Base-by-base conservation (phyloP, 2,113 vertebrate genomes). In the Fulica atra region DNA sequence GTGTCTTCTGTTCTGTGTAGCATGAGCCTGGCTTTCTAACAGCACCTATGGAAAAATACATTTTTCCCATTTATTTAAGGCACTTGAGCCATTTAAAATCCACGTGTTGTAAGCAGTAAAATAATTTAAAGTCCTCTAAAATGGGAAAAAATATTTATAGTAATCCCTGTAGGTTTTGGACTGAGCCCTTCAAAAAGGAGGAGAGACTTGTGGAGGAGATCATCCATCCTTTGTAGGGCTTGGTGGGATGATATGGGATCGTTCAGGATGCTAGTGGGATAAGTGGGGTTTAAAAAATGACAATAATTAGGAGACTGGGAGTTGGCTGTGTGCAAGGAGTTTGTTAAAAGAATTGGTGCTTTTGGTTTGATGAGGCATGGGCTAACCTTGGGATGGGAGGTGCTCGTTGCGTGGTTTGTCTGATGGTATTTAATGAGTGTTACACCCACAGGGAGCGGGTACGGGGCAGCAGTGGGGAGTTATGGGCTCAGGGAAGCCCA, bases 331-430 rank as follows among this genome's bases (percentile, higher is more conserved):
- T 91, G 96, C 74, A 84, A 90, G 64, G 77, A 44, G 29, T 93
- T 93, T 89, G 71, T 93, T 96, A 86, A 88, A 90, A 84, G n/a
- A 84, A 91, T 72, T 36, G 12, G 31, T 86, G 44, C 77, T 93
- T 64, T 66, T 13, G 10, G 77, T 81, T 92, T 96, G 86, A 91
- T 74, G 88, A 94, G 50, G 90, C 90, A n/a, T 93, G 82, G 86
- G 48, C 79, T 90, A 48, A 90, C 56, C 31, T 38, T 92, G 13
- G 10, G 65, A 56, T 84, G 80, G 88, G 83, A 91, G 73, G 72
- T 71, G 38, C 70, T 81, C 0, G 0, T 48, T 83, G 57, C 13
- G 4, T 86, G 60, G 25, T 88, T 85, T 85, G 40, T 71, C 53
- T 87, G 33, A 76, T 90, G 80, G 17, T 66, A 78, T 76, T 87